These are phyloP conservation scores for Oligia latruncula DNA, from an alignment of 2,888 invertebrate species.

Conservation along the genomic window DNA sequence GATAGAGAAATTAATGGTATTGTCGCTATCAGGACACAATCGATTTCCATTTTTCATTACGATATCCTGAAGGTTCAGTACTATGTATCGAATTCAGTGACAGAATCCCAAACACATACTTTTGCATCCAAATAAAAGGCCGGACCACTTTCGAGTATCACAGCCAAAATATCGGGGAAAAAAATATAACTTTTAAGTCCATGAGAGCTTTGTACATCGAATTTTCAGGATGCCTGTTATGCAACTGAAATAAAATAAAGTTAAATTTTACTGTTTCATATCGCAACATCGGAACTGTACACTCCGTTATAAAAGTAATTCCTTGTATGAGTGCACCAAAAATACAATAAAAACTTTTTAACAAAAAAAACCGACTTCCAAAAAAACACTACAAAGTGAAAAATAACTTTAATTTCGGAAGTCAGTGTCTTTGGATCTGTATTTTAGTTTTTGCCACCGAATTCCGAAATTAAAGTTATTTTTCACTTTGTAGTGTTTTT, in stretches of 20 bases:
- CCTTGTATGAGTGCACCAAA: not conserved
- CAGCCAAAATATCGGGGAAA: not conserved
- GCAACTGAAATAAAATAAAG: slow-evolving; percentile 6
- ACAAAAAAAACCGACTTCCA: too few relatives aligned
- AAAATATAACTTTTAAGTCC: not conserved
- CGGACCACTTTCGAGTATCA: not conserved
- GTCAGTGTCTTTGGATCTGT: too few relatives aligned
- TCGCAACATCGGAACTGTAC: not conserved
- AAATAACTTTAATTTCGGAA: too few relatives aligned
- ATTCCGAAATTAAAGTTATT: too few relatives aligned
- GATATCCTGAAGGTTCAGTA: not conserved
- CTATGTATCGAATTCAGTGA: not conserved
- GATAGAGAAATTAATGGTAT: slow-evolving; percentile 44
- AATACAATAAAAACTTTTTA: not conserved
- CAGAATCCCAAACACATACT: not conserved
- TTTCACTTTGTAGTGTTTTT: too few relatives aligned
- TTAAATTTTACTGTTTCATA: not conserved
- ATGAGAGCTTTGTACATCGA: not conserved
- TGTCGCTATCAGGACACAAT: slow-evolving; percentile 30
- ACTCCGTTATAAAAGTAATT: not conserved
- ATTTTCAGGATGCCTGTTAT: not conserved
- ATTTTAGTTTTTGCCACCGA: too few relatives aligned
- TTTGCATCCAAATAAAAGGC: not conserved
- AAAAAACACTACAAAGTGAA: too few relatives aligned
- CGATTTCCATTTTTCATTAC: slow-evolving; percentile 21